Conservation (phyloP, 2,797 vertebrate genomes). For the Falco columbarius region DNA sequence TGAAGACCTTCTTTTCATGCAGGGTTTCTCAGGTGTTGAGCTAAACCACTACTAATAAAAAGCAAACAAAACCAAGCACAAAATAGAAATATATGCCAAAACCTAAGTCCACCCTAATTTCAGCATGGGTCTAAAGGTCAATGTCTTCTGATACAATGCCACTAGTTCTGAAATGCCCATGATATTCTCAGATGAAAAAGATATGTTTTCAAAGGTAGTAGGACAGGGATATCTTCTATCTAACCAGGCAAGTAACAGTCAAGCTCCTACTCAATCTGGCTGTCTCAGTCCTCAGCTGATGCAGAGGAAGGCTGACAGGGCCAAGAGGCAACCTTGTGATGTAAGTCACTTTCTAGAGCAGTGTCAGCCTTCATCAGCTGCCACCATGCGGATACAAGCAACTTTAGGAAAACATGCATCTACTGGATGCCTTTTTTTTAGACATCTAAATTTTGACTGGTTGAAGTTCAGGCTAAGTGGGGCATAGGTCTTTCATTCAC, state of each 20-base stretch:
- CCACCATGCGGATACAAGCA: background rate
- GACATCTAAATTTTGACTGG: background rate
- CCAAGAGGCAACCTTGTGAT: background rate
- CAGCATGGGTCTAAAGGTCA: background rate
- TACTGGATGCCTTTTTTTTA: background rate
- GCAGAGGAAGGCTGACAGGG: background rate
- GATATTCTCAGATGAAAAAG: background rate
- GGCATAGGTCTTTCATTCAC: background rate
- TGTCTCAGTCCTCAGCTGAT: background rate
- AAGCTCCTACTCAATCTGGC: background rate
- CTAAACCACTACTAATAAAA: constrained; percentile 28
- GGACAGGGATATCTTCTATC: background rate
- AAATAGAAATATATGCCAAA: background rate
- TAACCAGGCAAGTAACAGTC: background rate
- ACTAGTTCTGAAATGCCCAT: background rate
- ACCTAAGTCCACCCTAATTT: background rate
- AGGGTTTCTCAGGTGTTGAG: constrained; percentile 48
- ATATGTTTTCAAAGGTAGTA: background rate
- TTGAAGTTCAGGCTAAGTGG: background rate
- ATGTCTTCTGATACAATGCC: background rate
- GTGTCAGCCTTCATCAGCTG: background rate
- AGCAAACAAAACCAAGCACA: background rate
- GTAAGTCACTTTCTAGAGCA: background rate
- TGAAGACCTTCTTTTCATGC: constrained; percentile 33
- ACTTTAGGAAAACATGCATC: background rate